phyloP scores from a whole-genome alignment of 2,888 invertebrate species.

The Yponomeuta malinellus region DNA sequence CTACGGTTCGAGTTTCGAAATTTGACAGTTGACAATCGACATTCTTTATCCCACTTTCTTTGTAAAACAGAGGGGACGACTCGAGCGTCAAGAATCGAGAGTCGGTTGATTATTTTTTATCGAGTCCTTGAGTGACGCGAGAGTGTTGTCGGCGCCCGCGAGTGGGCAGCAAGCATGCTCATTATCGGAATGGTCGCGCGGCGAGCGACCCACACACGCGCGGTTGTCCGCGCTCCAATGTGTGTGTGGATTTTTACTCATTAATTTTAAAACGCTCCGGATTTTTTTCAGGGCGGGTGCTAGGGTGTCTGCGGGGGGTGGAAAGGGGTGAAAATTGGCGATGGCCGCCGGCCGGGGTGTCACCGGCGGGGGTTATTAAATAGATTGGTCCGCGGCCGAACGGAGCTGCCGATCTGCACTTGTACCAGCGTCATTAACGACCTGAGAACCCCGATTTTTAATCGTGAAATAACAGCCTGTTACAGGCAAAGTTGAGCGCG shows the following conservation, averaged over 20 bases:
- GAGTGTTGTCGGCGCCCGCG: conserved; percentile 3
- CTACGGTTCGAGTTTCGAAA: neutral
- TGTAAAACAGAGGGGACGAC: too few species aligned
- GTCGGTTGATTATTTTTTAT: too few species aligned
- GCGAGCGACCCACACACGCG: conserved; percentile 56
- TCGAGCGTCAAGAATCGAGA: too few species aligned
- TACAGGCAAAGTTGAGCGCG: conserved; percentile 72
- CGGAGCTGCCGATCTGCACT: conserved; percentile 75
- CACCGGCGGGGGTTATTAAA: conserved; percentile 76
- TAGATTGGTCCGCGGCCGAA: conserved; percentile 78
- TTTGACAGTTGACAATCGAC: neutral
- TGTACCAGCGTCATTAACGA: conserved; percentile 76
- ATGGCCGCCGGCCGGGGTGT: conserved; percentile 75
- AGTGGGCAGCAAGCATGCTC: conserved; percentile 21
- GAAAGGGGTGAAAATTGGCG: conserved; percentile 70
- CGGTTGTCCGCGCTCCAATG: conserved; percentile 46
- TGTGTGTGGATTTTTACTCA: conserved; percentile 77
- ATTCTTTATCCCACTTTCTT: too few species aligned
- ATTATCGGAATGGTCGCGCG: conserved; percentile 35
- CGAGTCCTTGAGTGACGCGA: neutral
- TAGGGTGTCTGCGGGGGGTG: conserved; percentile 51
- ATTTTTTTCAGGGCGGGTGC: conserved; percentile 76
- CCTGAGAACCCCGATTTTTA: conserved; percentile 72
- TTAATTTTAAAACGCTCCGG: conserved; percentile 78
- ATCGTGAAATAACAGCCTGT: conserved; percentile 75